Base-by-base conservation (phyloP, 2,888 invertebrate genomes). In the Tupiocoris notatus region DNA sequence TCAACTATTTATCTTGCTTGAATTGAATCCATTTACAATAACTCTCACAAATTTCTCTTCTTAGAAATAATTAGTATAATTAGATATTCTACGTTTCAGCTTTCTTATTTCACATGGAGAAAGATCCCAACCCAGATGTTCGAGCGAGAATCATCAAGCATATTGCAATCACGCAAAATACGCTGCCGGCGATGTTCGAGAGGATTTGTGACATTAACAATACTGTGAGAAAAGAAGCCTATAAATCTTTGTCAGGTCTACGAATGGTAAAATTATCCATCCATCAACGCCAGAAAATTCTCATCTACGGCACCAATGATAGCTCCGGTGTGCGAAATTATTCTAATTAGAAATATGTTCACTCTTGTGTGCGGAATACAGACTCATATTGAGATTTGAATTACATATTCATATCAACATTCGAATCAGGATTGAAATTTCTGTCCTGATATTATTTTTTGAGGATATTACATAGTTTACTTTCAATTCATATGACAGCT, bases 61-160 rank as follows among this genome's bases (percentile, higher is more conserved):
- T n/a, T n/a, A n/a, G n/a, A n/a, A n/a, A n/a, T n/a, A n/a, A n/a
- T n/a, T n/a, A n/a, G n/a, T n/a, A n/a, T n/a, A n/a, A n/a, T n/a
- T n/a, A n/a, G n/a, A n/a, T n/a, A n/a, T n/a, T n/a, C n/a, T n/a
- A n/a, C n/a, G n/a, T n/a, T n/a, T 25, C 78, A 82, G 87, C 90
- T 0, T 92, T 91, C 80, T 86, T 89, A 22, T 90, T 88, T 81
- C 91, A 93, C 79, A 86, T 93, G 84, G 86, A 88, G 79, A 88
- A 88, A 77, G 95, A 96, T 84, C 91, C 92, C 0, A 91, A 89
- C 79, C 85, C 90, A n/a, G 90, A 90, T 67, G 94, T 94, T 0
- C 83, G 85, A 81, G 87, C 88, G 81, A 89, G 91, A 0, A 89
- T 92, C 77, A 86, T 95, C 57, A 88, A 89, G 81, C 88, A 89